Conservation (phyloP, 2,888 invertebrate species). For the Protophormia terraenovae region DNA sequence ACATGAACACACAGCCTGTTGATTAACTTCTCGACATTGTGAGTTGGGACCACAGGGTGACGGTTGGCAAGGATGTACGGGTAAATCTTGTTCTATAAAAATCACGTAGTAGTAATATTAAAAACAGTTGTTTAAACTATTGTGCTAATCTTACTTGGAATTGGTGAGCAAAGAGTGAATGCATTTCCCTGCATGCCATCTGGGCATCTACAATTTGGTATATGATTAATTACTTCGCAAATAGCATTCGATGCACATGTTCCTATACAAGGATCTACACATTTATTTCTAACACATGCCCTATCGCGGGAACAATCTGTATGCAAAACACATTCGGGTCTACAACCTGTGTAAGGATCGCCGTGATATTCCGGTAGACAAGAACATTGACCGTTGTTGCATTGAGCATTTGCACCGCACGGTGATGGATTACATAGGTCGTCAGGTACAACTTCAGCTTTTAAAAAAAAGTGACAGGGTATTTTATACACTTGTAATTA, state of each 20-base stretch:
- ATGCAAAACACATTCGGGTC: conserved; percentile 87
- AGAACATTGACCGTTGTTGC: conserved; percentile 86
- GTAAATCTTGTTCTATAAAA: conserved; percentile 74
- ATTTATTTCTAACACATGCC: conserved; percentile 88
- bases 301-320: conserved; percentile 86
- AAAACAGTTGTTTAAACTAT: not conserved
- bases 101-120: not conserved
- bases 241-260: conserved; percentile 87
- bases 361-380: conserved; percentile 86
- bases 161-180: conserved; percentile 84
- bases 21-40: conserved; percentile 87
- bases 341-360: conserved; percentile 86
- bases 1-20: conserved; percentile 88
- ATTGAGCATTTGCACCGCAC: conserved; percentile 88
- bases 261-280: conserved; percentile 88
- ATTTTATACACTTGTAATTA: not conserved
- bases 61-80: conserved; percentile 83
- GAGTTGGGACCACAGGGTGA: conserved; percentile 93
- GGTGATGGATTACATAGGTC: conserved; percentile 87
- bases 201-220: conserved; percentile 86
- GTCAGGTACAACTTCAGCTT: conserved; percentile 74
- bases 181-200: conserved; percentile 87
- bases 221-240: conserved; percentile 89
- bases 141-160: conserved; percentile 82
- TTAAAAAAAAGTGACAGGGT: conserved; percentile 6